Conservation (phyloP, 2,888 invertebrate species). For the Eilema depressum region DNA sequence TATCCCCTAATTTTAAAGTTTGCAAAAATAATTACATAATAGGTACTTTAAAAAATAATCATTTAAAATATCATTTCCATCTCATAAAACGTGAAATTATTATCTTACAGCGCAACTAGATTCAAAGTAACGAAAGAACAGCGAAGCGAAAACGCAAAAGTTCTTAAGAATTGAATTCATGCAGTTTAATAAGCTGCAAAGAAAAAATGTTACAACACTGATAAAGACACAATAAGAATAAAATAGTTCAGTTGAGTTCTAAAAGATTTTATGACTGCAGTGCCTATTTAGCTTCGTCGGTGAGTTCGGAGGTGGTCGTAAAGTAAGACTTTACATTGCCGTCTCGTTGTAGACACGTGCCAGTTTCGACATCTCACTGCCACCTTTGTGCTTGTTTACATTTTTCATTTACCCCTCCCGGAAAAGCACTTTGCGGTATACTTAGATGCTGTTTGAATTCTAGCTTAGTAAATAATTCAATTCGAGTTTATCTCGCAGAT, state of each 20-base stretch:
- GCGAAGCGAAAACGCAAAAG: conserved; percentile 33
- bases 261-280: conserved; percentile 50
- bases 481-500: conserved; percentile 10
- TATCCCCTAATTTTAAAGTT: no score
- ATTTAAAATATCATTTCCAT: background rate
- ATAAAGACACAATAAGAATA: conserved; percentile 52
- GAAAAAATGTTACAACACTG: conserved; percentile 48
- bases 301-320: conserved; percentile 38
- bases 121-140: conserved; percentile 40
- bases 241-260: conserved; percentile 48
- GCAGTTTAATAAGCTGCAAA: conserved; percentile 50
- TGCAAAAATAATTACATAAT: no score
- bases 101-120: conserved; percentile 25
- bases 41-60: background rate
- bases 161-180: conserved; percentile 41
- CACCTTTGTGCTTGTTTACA: conserved; percentile 39
- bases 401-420: conserved; percentile 39
- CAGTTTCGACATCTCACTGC: conserved; percentile 28
- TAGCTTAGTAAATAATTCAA: conserved; percentile 37
- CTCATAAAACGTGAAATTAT: background rate
- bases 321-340: conserved; percentile 34
- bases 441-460: conserved; percentile 40
- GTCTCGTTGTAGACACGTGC: conserved; percentile 36
- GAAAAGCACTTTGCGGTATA: conserved; percentile 32
- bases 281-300: conserved; percentile 44